Conservation (phyloP, 2,113 vertebrate genomes). For the Percopsis transmontana region DNA sequence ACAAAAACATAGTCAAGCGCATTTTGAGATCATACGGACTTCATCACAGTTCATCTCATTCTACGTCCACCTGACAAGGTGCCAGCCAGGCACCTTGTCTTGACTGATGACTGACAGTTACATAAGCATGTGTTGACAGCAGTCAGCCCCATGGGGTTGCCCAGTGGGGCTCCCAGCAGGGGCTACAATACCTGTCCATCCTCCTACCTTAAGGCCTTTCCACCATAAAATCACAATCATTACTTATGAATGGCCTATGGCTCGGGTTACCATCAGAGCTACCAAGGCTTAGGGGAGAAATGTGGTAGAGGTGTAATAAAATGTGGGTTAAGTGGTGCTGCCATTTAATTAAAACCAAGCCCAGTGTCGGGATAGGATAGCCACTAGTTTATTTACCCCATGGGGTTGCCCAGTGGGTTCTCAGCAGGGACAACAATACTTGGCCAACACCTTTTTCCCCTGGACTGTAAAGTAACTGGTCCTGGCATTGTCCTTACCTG, state of each 20-base stretch:
- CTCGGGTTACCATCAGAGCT: conserved; percentile 38
- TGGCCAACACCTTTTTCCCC: not conserved
- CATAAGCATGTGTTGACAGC: conserved; percentile 37
- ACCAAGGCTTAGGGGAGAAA: conserved; percentile 29
- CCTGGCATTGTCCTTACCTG: not conserved
- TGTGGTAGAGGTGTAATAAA: conserved; percentile 39
- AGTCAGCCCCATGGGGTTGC: conserved; percentile 39
- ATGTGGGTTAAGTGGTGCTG: not conserved
- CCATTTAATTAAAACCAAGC: too few relatives aligned
- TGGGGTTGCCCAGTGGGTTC: not conserved
- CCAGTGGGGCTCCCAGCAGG: conserved; percentile 61
- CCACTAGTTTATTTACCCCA: not conserved
- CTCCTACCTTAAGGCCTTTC: conserved; percentile 44
- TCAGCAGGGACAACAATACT: not conserved
- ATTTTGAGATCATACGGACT: not conserved
- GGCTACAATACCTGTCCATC: conserved; percentile 53
- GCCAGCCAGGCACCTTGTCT: not conserved
- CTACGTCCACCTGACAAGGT: too few relatives aligned
- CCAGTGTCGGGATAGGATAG: not conserved
- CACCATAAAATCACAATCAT: conserved; percentile 56
- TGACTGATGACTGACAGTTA: conserved; percentile 18
- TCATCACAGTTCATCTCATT: not conserved
- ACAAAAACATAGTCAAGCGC: not conserved
- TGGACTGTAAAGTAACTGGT: not conserved
- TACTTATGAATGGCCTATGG: conserved; percentile 59